Evolutionary conservation across 2,113 vertebrate genomes (phyloP).

Genomic region (Pteruthius melanotis): DNA sequence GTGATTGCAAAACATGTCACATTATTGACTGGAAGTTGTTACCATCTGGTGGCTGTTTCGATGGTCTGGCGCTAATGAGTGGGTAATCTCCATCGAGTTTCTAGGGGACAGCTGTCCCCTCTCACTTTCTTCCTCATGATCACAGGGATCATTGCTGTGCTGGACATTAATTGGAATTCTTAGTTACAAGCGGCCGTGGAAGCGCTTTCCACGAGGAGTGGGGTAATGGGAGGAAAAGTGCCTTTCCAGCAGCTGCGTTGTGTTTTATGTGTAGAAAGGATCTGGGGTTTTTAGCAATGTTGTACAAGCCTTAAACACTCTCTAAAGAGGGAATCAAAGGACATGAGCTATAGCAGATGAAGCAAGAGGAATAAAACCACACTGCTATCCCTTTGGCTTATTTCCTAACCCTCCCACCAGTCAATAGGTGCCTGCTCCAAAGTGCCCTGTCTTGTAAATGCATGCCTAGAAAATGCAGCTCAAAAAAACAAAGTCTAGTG

Average conservation of each 20-base stretch:
- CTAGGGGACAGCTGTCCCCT: slow-evolving; percentile 13
- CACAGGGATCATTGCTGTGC: background rate
- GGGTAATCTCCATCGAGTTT: background rate
- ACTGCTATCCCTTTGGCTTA: background rate
- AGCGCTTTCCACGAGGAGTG: background rate
- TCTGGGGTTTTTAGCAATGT: background rate
- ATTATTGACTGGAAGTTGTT: slow-evolving; percentile 47
- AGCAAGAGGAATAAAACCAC: background rate
- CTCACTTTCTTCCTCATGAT: background rate
- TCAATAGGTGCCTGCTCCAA: background rate
- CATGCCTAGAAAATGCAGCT: background rate
- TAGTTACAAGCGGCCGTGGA: background rate
- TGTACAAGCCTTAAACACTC: background rate
- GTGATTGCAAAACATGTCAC: slow-evolving; percentile 41
- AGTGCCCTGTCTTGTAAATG: slow-evolving; percentile 6
- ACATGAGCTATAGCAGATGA: background rate
- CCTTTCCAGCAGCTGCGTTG: background rate
- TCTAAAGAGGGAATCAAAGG: background rate
- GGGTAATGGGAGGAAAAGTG: background rate
- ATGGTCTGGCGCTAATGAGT: slow-evolving; percentile 29
- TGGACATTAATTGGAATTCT: background rate
- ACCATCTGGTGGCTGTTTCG: slow-evolving; percentile 27
- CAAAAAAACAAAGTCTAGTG: background rate
- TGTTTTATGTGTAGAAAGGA: background rate
- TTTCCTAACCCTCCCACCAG: slow-evolving; percentile 10